Conservation (phyloP, 2,113 vertebrate genomes). For the Ariopsis seemanni region DNA sequence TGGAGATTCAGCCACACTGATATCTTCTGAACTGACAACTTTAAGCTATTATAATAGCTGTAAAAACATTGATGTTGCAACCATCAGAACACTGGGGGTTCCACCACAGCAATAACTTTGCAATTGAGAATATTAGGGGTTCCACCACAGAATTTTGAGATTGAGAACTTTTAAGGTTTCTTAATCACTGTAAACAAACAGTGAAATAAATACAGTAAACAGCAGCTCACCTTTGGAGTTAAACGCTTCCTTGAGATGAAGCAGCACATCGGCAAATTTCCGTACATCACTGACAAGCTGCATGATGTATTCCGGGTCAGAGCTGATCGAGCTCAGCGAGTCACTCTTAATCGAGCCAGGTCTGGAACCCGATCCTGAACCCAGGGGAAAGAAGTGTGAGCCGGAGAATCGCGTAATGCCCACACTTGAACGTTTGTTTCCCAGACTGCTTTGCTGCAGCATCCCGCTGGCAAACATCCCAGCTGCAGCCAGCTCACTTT, state of each 20-base stretch:
- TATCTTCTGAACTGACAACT: not conserved
- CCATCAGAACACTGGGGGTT: not conserved
- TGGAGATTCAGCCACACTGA: not conserved
- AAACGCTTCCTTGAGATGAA: conserved; percentile 91
- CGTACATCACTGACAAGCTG: conserved; percentile 91
- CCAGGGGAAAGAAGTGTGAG: conserved; percentile 73
- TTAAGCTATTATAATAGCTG: not conserved
- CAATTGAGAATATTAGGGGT: not conserved
- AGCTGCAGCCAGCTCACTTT: conserved; percentile 35
- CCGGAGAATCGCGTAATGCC: conserved; percentile 80
- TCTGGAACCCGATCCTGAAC: conserved; percentile 65
- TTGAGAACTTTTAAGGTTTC: not conserved
- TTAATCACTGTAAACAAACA: not conserved
- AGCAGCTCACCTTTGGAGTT: conserved; percentile 79
- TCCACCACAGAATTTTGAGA: not conserved
- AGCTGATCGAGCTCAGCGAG: conserved; percentile 73
- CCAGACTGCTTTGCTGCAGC: conserved; percentile 68
- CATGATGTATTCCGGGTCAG: conserved; percentile 90
- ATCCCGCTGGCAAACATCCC: conserved; percentile 51
- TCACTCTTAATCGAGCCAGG: conserved; percentile 66
- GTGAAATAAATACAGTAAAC: not conserved
- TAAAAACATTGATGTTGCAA: not conserved
- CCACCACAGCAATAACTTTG: not conserved
- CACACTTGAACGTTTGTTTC: conserved; percentile 79
- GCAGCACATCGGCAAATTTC: conserved; percentile 88